Conservation (phyloP, 23 tunicate species). For the Trididemnum clinides region DNA sequence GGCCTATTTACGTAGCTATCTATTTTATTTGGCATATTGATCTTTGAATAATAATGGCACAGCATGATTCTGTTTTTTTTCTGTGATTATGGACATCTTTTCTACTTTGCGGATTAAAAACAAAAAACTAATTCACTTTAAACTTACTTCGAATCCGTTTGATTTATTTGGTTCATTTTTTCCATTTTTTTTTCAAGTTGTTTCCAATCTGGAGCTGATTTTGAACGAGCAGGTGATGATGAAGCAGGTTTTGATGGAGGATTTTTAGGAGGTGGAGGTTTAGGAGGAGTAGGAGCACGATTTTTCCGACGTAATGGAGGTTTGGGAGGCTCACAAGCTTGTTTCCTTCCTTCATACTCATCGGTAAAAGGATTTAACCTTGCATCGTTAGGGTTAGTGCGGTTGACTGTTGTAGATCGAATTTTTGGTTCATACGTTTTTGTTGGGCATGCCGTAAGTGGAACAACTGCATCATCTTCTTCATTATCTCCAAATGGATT, state of each 20-base stretch:
- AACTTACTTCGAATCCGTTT: constrained; percentile 59
- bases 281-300: constrained; percentile 64
- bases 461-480: not conserved
- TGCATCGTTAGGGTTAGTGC: constrained; percentile 24
- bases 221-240: not conserved
- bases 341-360: constrained; percentile 48
- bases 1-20: no score
- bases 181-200: constrained; percentile 70
- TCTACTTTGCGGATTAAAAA: no score
- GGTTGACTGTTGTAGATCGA: constrained; percentile 1
- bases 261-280: not conserved
- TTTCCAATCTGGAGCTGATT: constrained; percentile 70
- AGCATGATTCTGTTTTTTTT: no score
- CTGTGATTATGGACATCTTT: no score
- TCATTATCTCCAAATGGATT: not conserved
- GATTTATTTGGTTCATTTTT: constrained; percentile 49
- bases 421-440: not conserved
- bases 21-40: no score
- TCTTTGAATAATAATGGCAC: no score
- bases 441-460: not conserved
- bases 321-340: constrained; percentile 12
- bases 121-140: no score
- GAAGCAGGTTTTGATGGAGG: not conserved
- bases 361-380: constrained; percentile 63
- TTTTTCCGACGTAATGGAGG: constrained; percentile 54